Base-by-base conservation (phyloP, 2,888 invertebrate species). In the Tetanocera ferruginea region DNA sequence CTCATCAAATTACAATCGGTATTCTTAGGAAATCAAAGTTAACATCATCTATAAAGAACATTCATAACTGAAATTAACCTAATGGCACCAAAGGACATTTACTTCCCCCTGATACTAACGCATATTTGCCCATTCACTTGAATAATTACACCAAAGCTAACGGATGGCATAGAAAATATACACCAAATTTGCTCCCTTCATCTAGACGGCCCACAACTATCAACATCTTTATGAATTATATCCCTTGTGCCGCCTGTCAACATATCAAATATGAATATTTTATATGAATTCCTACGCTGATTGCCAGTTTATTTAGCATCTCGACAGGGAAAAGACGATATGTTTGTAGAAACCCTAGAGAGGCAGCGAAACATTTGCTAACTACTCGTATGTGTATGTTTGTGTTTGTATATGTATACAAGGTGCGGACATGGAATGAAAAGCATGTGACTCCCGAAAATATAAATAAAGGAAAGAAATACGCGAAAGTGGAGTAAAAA, bases 261-360 rank as follows among this genome's bases (percentile, higher is more conserved):
- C 79, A 82, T 74, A 82, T 84, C 83, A 84, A 83, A 84, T 83
- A 83, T 85, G 84, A 84, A 85, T 82, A 83, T 82, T 83, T 85
- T 81, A 85, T 84, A 79, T 52, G 78, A 62, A 71, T 67, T 34
- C 60, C 62, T 49, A 11, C 55, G n/a, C 25, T 55, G 37, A 60
- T 49, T 43, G 37, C 49, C 43, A 55, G 19, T 37, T n/a, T 14
- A 55, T 19, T 19, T 28, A 3, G 11, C 31, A 70, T 70, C 8
- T 70, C 9, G 8, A 14, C 4, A 37, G 43, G 19, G 9, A 28
- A 52, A 28, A 31, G n/a, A 25, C 17, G 55, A 55, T 66, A 66
- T 64, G 31, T 64, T 64, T 64, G 34, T 19, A 66, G 34, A 52
- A 34, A 34, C 34, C 34, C 52, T 55, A 71, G 60, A 25, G 31